Evolutionary conservation across 2,113 vertebrate genomes (phyloP).

Genomic region (Acanthochromis polyacanthus): DNA sequence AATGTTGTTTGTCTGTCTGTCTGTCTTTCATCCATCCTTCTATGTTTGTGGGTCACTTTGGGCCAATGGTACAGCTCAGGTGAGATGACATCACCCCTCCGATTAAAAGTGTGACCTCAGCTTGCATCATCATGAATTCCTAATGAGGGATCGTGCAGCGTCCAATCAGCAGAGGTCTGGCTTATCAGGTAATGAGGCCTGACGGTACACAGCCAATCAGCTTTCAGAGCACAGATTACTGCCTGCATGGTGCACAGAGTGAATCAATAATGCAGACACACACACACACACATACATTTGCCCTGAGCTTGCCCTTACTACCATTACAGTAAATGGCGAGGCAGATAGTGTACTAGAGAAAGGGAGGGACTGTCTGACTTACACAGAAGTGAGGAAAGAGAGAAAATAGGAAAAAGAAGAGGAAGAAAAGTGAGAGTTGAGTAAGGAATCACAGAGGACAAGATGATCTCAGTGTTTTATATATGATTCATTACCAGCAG

Average conservation of each 20-base stretch:
- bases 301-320: neutral
- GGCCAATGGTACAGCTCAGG: slow-evolving; percentile 64
- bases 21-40: neutral
- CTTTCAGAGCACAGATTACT: slow-evolving; percentile 40
- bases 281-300: slow-evolving; percentile 37
- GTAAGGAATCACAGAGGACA: slow-evolving; percentile 7
- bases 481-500: slow-evolving; percentile 47
- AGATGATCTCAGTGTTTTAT: slow-evolving; percentile 59
- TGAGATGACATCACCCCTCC: slow-evolving; percentile 78
- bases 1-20: too few species aligned
- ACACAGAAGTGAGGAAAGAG: neutral
- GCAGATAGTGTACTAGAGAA: slow-evolving; percentile 6
- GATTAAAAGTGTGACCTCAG: slow-evolving; percentile 77
- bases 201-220: slow-evolving; percentile 57
- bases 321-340: slow-evolving; percentile 38
- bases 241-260: slow-evolving; percentile 22
- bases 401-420: neutral
- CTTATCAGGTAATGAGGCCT: slow-evolving; percentile 66
- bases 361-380: neutral
- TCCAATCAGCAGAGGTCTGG: slow-evolving; percentile 61
- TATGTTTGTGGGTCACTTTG: neutral
- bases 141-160: slow-evolving; percentile 47
- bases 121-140: slow-evolving; percentile 71
- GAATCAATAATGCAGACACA: slow-evolving; percentile 69
- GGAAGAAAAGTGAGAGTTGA: slow-evolving; percentile 13